Conservation (phyloP, 1,140 invertebrate species). For the Chymomyza costata region DNA sequence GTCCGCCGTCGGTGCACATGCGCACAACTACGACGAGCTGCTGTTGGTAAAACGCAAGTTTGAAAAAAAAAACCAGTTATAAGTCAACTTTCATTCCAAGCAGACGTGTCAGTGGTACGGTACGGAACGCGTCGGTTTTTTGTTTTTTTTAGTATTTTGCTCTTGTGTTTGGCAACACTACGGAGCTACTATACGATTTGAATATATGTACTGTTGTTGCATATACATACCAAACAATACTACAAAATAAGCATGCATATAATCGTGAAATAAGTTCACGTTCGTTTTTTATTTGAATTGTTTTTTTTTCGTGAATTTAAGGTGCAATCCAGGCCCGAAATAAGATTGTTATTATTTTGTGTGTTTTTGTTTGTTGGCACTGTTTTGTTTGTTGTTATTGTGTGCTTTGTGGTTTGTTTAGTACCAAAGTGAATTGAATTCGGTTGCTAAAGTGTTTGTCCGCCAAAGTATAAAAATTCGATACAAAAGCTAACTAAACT, state of each 20-base stretch:
- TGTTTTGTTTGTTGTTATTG: background rate
- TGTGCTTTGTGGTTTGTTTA: slow-evolving; percentile 13
- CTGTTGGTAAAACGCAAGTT: slow-evolving; percentile 27
- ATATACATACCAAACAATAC: slow-evolving; percentile 5
- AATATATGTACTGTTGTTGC: background rate
- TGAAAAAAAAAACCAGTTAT: slow-evolving; percentile 72
- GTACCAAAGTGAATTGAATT: slow-evolving; percentile 13
- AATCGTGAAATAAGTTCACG: slow-evolving; percentile 27
- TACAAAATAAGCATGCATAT: slow-evolving; percentile 9
- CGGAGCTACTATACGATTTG: slow-evolving; percentile 8
- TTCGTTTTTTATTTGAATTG: slow-evolving; percentile 29
- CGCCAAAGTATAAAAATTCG: too few species aligned
- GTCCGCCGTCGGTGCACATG: slow-evolving; percentile 40
- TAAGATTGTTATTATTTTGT: background rate
- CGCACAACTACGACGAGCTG: slow-evolving; percentile 42
- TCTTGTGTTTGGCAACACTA: slow-evolving; percentile 33
- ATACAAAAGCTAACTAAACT: too few species aligned
- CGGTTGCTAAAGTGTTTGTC: too few species aligned
- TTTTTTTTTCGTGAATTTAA: slow-evolving; percentile 8
- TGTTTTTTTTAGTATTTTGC: slow-evolving; percentile 18
- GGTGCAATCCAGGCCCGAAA: too few species aligned
- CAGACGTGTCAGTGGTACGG: slow-evolving; percentile 57
- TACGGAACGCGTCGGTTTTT: slow-evolving; percentile 37
- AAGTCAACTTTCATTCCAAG: slow-evolving; percentile 73
- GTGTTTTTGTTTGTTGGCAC: slow-evolving; percentile 1